These are phyloP conservation scores for Endotricha flammealis DNA, from an alignment of 2,888 invertebrate species.

Conservation along the genomic window DNA sequence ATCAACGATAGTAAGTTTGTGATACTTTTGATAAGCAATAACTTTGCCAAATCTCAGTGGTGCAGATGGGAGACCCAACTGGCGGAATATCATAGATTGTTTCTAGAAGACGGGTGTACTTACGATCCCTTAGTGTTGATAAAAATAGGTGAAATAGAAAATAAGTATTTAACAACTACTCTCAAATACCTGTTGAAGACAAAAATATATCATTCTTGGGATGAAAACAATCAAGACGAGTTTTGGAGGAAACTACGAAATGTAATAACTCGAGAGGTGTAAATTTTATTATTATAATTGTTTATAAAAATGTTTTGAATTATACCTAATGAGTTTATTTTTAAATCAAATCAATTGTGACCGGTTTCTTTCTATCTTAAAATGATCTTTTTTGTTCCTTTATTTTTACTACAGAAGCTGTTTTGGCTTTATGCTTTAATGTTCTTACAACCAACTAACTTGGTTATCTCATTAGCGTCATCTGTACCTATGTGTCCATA, in stretches of 20 bases:
- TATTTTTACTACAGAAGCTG: no score
- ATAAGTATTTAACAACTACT: conserved; percentile 75
- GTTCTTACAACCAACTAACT: no score
- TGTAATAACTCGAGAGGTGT: conserved; percentile 37
- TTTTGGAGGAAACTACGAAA: conserved; percentile 64
- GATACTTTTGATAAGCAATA: conserved; percentile 81
- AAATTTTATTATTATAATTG: conserved; percentile 12
- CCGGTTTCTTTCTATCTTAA: no score
- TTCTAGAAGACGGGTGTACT: conserved; percentile 75
- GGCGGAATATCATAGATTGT: conserved; percentile 81
- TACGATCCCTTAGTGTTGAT: conserved; percentile 81
- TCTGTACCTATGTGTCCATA: no score
- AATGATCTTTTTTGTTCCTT: no score
- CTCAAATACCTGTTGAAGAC: conserved; percentile 80
- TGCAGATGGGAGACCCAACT: conserved; percentile 84
- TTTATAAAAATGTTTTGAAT: no score
- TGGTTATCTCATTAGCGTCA: no score
- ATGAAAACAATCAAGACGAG: conserved; percentile 56
- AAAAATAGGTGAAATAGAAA: conserved; percentile 78
- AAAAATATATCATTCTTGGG: conserved; percentile 81
- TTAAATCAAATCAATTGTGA: no score
- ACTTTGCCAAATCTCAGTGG: conserved; percentile 85
- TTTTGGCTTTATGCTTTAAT: no score
- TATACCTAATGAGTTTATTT: no score
- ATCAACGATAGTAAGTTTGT: conserved; percentile 81